These are phyloP conservation scores for Drosophila takahashii DNA, from an alignment of 1,140 invertebrate genomes.

Conservation along the genomic window DNA sequence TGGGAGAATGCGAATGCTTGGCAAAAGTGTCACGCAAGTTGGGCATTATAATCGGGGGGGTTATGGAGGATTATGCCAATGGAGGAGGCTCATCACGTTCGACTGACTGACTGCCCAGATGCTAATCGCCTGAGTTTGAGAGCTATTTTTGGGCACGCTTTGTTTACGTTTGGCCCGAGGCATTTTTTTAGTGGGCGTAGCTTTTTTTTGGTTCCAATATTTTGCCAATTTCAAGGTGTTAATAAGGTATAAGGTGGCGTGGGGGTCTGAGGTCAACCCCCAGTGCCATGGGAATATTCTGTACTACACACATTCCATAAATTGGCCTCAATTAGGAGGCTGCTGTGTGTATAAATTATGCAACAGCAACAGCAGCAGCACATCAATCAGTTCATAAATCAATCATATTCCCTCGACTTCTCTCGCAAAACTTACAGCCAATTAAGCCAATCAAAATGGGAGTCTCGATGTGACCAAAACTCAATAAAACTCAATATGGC, in stretches of 20 bases:
- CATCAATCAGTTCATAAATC: constrained; percentile 60
- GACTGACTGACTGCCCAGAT: constrained; percentile 27
- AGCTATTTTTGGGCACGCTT: constrained; percentile 77
- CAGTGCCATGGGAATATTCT: constrained; percentile 28
- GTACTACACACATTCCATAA: not conserved
- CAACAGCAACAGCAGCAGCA: constrained; percentile 25
- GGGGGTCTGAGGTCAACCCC: constrained; percentile 15
- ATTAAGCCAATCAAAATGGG: constrained; percentile 65
- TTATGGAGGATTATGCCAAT: not conserved
- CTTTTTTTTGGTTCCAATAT: constrained; percentile 47
- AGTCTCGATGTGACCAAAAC: constrained; percentile 32
- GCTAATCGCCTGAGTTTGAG: constrained; percentile 52
- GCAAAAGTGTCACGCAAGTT: constrained; percentile 75
- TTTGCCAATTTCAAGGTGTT: constrained; percentile 33
- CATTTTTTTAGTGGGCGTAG: constrained; percentile 52
- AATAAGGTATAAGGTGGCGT: constrained; percentile 20
- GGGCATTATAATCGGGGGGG: constrained; percentile 17
- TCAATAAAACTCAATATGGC: constrained; percentile 37
- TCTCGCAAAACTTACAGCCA: constrained; percentile 30
- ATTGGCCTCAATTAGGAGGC: constrained; percentile 61
- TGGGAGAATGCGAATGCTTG: constrained; percentile 47
- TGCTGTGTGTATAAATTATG: constrained; percentile 39
- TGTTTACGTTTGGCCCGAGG: constrained; percentile 55
- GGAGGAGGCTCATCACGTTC: constrained; percentile 58
- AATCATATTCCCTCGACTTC: constrained; percentile 45